Evolutionary conservation across 2,113 vertebrate species (phyloP).

Genomic region (Grammatotria lemairii): DNA sequence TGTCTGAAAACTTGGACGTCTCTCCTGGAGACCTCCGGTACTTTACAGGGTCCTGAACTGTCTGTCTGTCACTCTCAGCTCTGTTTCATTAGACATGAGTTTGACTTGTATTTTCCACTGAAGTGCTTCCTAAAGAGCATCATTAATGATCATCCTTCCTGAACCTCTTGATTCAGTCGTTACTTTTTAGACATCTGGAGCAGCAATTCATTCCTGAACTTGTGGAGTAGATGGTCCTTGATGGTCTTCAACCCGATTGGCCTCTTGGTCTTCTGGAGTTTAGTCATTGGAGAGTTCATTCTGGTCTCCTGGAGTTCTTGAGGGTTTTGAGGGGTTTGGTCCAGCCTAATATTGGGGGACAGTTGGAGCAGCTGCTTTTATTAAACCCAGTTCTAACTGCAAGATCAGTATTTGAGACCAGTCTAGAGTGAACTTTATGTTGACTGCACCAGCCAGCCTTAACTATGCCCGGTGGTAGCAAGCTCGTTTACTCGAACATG

Average conservation of each 20-base stretch:
- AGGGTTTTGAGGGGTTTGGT: neutral
- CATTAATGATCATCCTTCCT: constrained; percentile 8
- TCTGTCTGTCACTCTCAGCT: neutral
- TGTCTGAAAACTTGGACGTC: neutral
- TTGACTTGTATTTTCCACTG: constrained; percentile 30
- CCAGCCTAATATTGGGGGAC: neutral
- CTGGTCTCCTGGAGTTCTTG: neutral
- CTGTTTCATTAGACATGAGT: constrained; percentile 18
- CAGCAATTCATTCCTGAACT: neutral
- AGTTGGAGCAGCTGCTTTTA: neutral
- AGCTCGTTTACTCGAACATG: neutral
- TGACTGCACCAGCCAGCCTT: neutral
- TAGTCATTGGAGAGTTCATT: neutral
- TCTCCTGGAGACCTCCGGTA: constrained; percentile 31
- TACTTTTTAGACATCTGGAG: neutral
- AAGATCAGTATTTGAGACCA: neutral
- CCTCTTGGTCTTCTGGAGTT: neutral
- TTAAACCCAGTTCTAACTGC: neutral
- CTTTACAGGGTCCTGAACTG: constrained; percentile 41
- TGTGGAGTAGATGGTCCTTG: neutral
- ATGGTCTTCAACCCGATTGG: neutral
- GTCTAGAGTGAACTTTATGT: neutral
- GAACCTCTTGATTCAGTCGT: constrained; percentile 21
- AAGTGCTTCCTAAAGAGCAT: constrained; percentile 66
- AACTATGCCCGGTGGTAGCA: neutral